Base-by-base conservation (phyloP, 2,113 vertebrate genomes). In the Lutjanus erythropterus region DNA sequence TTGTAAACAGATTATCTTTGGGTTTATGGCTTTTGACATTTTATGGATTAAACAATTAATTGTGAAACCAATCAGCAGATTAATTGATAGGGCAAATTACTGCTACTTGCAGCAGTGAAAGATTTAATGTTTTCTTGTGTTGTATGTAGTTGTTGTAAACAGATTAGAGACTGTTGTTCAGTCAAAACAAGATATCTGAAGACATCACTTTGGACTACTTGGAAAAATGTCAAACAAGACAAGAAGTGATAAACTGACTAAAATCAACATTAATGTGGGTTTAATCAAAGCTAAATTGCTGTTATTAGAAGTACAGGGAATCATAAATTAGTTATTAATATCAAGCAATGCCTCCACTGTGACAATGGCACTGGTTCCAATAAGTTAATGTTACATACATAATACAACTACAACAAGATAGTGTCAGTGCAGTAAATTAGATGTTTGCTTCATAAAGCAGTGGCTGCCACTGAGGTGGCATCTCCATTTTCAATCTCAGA, bases 401-500 rank as follows among this genome's bases (percentile, higher is more conserved):
- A 5, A 49, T 0, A 19, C 3, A 46, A 27, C 27, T 9, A 67
- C 3, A 49, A 23, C 3, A 37, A 37, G 8, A 12, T 15, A n/a
- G 16, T 19, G 53, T n/a, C 16, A 25, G 10, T 31, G 41, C 15
- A 35, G 12, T 23, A 1, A 1, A n/a, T n/a, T n/a, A n/a, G n/a
- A n/a, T n/a, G n/a, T 56, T 12, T 53, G 31, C 39, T 9, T 9
- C 19, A 31, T 21, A 35, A 37, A 33, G n/a, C 56, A 25, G 62
- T 35, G 52, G 27, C 73, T 64, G 12, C 58, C 15, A 11, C 47
- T 27, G 27, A 69, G 33, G 49, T 41, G 56, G 70, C 55, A 10
- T 78, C 72, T 58, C 67, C 42, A 55, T 81, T 78, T 74, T 29
- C 42, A 64, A 4, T 56, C 52, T 35, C 9, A 66, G 27, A 52